Evolutionary conservation across 2,797 vertebrate genomes (phyloP).

Genomic region (Xenops minutus): DNA sequence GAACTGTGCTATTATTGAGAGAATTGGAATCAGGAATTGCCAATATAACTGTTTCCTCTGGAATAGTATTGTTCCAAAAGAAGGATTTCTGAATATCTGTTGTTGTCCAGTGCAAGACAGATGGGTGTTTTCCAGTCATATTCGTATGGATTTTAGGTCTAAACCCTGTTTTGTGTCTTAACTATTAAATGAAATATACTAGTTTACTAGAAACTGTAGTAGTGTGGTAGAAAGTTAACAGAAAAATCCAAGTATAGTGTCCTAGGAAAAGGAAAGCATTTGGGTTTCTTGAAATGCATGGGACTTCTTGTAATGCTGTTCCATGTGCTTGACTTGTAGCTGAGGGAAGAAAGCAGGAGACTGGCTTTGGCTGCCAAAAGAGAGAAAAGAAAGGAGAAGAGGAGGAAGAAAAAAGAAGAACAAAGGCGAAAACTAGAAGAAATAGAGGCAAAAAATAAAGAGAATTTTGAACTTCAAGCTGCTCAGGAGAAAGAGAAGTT

Average conservation of each 20-base stretch:
- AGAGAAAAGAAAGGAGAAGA: conserved; percentile 83
- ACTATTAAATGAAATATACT: not conserved
- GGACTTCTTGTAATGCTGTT: not conserved
- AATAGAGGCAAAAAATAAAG: conserved; percentile 84
- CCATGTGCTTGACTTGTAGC: conserved; percentile 56
- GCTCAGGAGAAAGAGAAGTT: conserved; percentile 83
- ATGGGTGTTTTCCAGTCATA: not conserved
- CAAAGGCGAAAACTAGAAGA: conserved; percentile 83
- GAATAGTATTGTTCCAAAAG: not conserved
- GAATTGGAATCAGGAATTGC: not conserved
- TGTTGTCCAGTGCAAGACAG: not conserved
- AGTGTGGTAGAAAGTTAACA: not conserved
- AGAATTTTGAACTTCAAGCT: conserved; percentile 82
- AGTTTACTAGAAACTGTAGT: not conserved
- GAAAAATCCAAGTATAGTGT: rapidly evolving
- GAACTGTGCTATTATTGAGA: not conserved
- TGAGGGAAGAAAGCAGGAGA: conserved; percentile 82
- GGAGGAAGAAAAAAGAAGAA: conserved; percentile 84
- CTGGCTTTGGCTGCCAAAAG: conserved; percentile 83
- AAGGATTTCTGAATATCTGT: not conserved
- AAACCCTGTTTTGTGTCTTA: not conserved
- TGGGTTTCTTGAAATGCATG: not conserved
- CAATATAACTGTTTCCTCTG: rapidly evolving
- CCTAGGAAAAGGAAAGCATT: not conserved
- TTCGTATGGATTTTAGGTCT: not conserved